Conservation (phyloP, 2,888 invertebrate genomes). For the Stenchaetothrips biformis region DNA sequence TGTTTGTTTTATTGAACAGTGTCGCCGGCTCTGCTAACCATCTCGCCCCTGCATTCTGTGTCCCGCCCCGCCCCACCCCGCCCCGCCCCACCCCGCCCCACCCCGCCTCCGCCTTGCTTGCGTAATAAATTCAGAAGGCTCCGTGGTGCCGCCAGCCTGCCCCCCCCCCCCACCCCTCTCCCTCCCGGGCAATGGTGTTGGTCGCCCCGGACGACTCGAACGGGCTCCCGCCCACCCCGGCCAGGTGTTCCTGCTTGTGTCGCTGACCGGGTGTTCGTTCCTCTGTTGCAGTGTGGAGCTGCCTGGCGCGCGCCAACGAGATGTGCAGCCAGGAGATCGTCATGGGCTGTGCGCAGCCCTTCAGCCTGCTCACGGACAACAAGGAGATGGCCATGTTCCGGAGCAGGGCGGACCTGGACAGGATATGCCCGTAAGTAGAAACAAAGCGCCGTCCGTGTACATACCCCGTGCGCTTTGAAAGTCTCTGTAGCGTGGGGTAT, state of each 20-base stretch:
- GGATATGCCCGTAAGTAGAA: slow-evolving; percentile 10
- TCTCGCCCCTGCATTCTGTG: neutral
- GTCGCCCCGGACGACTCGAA: too few species aligned
- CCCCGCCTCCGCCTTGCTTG: neutral
- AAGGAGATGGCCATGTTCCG: slow-evolving; percentile 22
- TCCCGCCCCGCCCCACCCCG: neutral
- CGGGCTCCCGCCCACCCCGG: too few species aligned
- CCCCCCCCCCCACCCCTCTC: too few species aligned
- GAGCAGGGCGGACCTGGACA: neutral
- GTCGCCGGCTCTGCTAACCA: neutral
- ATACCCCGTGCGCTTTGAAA: too few species aligned
- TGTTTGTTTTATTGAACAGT: too few species aligned
- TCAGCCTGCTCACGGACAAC: slow-evolving; percentile 18
- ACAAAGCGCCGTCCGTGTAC: neutral
- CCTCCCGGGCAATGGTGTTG: too few species aligned
- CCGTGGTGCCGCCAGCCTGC: neutral
- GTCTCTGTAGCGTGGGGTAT: too few species aligned
- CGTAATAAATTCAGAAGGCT: slow-evolving; percentile 4
- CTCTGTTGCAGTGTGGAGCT: slow-evolving; percentile 5
- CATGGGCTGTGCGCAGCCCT: neutral
- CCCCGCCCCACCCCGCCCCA: neutral
- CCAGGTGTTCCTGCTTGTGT: neutral
- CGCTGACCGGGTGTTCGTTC: too few species aligned
- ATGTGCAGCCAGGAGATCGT: slow-evolving; percentile 16
- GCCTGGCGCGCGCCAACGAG: neutral